These are phyloP conservation scores for Nycteola revayana DNA, from an alignment of 2,888 invertebrate species.

Conservation along the genomic window DNA sequence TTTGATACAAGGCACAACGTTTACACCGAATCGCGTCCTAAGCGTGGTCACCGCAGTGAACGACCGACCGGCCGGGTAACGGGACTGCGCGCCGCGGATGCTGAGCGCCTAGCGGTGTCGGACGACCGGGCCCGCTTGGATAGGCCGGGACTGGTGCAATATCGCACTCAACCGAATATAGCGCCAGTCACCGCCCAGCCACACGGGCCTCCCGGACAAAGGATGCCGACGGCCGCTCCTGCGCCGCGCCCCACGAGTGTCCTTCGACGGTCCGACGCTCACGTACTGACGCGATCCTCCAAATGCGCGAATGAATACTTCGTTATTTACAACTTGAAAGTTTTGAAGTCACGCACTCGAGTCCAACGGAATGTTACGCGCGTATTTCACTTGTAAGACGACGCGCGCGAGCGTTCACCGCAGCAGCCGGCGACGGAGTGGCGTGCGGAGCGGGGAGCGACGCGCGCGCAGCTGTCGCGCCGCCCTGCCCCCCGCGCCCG, in stretches of 20 bases:
- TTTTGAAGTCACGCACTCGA: constrained; percentile 50
- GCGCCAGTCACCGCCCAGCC: constrained; percentile 79
- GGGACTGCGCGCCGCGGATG: constrained; percentile 78
- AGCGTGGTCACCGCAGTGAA: constrained; percentile 79
- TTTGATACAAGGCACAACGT: constrained; percentile 73
- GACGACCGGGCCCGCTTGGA: constrained; percentile 76
- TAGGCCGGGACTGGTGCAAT: constrained; percentile 84
- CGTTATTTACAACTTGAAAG: constrained; percentile 41
- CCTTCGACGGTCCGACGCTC: constrained; percentile 36
- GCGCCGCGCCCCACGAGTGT: constrained; percentile 48
- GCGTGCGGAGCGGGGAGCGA: constrained; percentile 60
- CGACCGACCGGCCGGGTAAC: constrained; percentile 74
- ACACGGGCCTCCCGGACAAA: constrained; percentile 75
- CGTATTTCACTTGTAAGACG: constrained; percentile 39
- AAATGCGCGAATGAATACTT: constrained; percentile 34
- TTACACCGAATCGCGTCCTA: constrained; percentile 81
- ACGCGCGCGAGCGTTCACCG: constrained; percentile 40
- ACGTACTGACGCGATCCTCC: constrained; percentile 26
- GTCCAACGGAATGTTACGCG: constrained; percentile 59
- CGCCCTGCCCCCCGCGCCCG: constrained; percentile 47
- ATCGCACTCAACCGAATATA: constrained; percentile 76
- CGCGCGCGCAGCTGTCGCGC: constrained; percentile 77
- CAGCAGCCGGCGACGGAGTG: constrained; percentile 61
- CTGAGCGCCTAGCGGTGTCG: constrained; percentile 72
- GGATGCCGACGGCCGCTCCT: constrained; percentile 58